These are phyloP conservation scores for Ditylenchus weischeri DNA, from an alignment of 2,888 invertebrate genomes.

Conservation along the genomic window DNA sequence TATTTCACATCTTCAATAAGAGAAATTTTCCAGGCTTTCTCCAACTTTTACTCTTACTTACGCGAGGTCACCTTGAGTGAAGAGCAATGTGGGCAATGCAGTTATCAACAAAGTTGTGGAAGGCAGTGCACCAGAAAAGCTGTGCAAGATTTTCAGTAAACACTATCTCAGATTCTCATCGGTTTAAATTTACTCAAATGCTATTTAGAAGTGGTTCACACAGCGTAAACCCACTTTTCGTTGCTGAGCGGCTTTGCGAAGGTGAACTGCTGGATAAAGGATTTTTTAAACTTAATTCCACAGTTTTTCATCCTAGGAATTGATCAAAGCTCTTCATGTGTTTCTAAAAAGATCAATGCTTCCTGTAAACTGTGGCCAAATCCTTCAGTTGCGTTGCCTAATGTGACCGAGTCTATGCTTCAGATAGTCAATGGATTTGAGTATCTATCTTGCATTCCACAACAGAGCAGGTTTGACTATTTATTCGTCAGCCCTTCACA, in stretches of 20 bases:
- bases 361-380: conserved; percentile 56
- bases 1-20: background rate
- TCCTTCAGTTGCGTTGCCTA: conserved; percentile 44
- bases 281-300: too few relatives aligned
- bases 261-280: too few relatives aligned
- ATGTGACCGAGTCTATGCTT: conserved; percentile 45
- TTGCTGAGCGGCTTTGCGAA: conserved; percentile 39
- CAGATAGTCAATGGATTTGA: conserved; percentile 54
- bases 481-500: too few relatives aligned
- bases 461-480: background rate
- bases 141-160: too few relatives aligned
- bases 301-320: background rate
- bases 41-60: conserved; percentile 56
- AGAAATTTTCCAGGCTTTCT: conserved; percentile 46
- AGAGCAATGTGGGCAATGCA: conserved; percentile 54
- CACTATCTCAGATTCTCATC: too few relatives aligned
- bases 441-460: conserved; percentile 51
- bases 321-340: background rate
- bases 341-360: conserved; percentile 12
- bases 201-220: conserved; percentile 48
- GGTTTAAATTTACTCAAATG: too few relatives aligned
- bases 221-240: conserved; percentile 56
- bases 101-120: conserved; percentile 53
- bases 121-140: conserved; percentile 50
- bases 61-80: conserved; percentile 49